Evolutionary conservation across 2,888 invertebrate genomes (phyloP).

Genomic region (Sipha maydis): DNA sequence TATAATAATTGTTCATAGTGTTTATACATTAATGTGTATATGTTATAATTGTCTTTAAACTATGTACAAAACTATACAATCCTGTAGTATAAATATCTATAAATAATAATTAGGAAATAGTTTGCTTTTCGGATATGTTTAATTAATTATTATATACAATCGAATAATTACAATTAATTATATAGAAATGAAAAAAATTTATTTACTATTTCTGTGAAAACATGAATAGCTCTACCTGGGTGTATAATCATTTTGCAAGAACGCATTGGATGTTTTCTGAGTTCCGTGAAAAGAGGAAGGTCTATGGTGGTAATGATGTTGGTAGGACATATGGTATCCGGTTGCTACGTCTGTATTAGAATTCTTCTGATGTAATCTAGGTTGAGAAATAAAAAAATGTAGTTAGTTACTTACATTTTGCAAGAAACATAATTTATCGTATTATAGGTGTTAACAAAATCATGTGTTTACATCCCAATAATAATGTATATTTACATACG

Average conservation of each 20-base stretch:
- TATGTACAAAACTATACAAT: conserved; percentile 40
- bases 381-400: conserved; percentile 2
- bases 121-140: not conserved
- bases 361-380: conserved; percentile 56
- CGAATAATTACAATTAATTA: not conserved
- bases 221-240: conserved; percentile 35
- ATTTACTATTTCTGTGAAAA: not conserved
- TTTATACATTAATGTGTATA: not conserved
- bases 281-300: conserved; percentile 48
- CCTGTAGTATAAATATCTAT: conserved; percentile 8
- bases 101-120: not conserved
- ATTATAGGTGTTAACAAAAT: not conserved
- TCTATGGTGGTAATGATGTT: conserved; percentile 57
- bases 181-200: not conserved
- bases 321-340: conserved; percentile 62
- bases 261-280: conserved; percentile 42
- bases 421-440: too few relatives aligned
- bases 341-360: conserved; percentile 34
- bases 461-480: not conserved
- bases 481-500: too few relatives aligned
- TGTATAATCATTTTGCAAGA: conserved; percentile 50
- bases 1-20: not conserved
- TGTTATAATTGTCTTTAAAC: not conserved
- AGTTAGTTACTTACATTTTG: not conserved
- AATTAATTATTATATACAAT: not conserved